Evolutionary conservation across 2,797 vertebrate genomes (phyloP), one percentile per base, ranked within the genome.

Genomic region (Zenarchopterus dispar): DNA sequence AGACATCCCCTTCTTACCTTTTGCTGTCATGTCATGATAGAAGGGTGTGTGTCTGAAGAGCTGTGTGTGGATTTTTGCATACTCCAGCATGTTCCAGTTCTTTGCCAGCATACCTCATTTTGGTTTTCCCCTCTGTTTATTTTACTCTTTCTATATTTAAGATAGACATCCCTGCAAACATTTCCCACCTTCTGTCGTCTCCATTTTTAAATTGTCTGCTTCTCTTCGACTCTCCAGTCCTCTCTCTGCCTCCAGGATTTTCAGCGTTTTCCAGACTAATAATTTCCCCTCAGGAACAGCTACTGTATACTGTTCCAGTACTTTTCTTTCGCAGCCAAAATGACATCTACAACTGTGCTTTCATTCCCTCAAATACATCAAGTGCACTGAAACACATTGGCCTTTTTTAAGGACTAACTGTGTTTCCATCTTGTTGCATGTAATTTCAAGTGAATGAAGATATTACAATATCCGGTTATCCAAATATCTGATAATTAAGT

Each of bases 1-100:
- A 78, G 63, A 81, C 62, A 46, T 54, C 51, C 66, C 61, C 48
- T 26, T 49, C 42, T 50, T 45, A 52, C 55, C 44, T 65, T 52
- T 39, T 59, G 31, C 71, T 65, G 72, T 68, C 63, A 58, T 68
- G 62, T 74, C 62, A 57, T 31, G 62, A 73, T 45, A 21, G 50
- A 24, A 63, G 39, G 58, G 62, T 55, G 19, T 42, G 41, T 64
- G 13, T 52, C 51, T 28, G 36, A 17, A 13, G 16, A 42, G 54
- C 13, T 45, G 11, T 1, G 26, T 19, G 31, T 50, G 2, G 28
- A 42, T 22, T 47, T n/a, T 31, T 42, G 2, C n/a, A 44, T 44
- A 53, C 41, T 48, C 62, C 33, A 39, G 47, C 50, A 18, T 55
- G 47, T 56, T 48, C 41, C 19, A 15, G 46, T 26, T 41, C 19